Conservation (phyloP, 2,797 vertebrate species). For the Erethizon dorsatum region DNA sequence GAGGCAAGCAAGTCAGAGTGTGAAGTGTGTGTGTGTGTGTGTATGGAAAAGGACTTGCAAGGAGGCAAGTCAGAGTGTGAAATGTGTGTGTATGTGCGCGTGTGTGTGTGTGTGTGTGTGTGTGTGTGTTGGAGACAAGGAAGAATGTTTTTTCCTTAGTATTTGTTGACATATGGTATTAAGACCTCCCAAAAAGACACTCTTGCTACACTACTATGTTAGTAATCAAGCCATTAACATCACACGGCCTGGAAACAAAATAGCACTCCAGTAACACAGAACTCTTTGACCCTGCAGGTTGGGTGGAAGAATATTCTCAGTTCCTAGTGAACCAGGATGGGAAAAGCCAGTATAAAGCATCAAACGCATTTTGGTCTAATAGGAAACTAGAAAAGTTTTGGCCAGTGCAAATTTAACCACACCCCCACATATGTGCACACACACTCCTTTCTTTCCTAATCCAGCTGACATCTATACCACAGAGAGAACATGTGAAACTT, state of each 20-base stretch:
- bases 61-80: not conserved
- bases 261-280: constrained; percentile 63
- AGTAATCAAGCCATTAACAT: constrained; percentile 73
- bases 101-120: not conserved
- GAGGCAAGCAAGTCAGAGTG: not conserved
- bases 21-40: constrained; percentile 13
- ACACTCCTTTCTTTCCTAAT: constrained; percentile 22
- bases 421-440: not conserved
- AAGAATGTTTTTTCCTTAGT: constrained; percentile 55
- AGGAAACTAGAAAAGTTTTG: constrained; percentile 66
- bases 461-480: constrained; percentile 32
- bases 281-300: constrained; percentile 55
- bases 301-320: constrained; percentile 57
- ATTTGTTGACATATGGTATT: constrained; percentile 63
- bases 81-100: not conserved
- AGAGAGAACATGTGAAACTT: not conserved
- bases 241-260: constrained; percentile 64
- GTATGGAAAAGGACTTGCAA: constrained; percentile 9
- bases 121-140: constrained; percentile 22
- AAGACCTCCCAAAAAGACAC: constrained; percentile 77
- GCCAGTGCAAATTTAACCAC: constrained; percentile 50
- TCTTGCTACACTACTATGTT: constrained; percentile 28
- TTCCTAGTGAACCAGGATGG: constrained; percentile 36
- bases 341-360: constrained; percentile 61
- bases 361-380: constrained; percentile 60